These are phyloP conservation scores for Lepidocolaptes lacrymiger DNA, from an alignment of 2,797 vertebrate genomes.

Conservation along the genomic window DNA sequence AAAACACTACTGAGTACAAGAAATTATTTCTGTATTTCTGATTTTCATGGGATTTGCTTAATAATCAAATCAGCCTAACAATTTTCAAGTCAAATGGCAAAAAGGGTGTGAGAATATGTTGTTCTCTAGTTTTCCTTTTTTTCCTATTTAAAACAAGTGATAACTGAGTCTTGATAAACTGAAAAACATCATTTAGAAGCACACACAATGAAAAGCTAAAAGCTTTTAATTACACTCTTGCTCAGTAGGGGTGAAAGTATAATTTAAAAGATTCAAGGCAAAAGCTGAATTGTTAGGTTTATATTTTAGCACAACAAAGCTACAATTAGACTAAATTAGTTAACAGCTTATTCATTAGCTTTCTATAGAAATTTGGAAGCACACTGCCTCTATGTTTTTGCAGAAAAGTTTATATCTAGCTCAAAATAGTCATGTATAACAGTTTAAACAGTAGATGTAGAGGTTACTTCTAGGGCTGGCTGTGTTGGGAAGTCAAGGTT, in stretches of 20 bases:
- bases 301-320: slow-evolving; percentile 72
- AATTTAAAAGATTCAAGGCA: slow-evolving; percentile 73
- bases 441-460: slow-evolving; percentile 33
- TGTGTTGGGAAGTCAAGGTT: slow-evolving; percentile 45
- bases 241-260: slow-evolving; percentile 72
- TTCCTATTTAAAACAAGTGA: slow-evolving; percentile 48
- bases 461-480: slow-evolving; percentile 9
- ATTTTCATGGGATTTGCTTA: slow-evolving; percentile 20
- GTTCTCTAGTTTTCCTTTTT: background rate
- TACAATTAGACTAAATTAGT: slow-evolving; percentile 77
- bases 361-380: slow-evolving; percentile 66
- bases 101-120: slow-evolving; percentile 24
- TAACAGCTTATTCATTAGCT: slow-evolving; percentile 75
- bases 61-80: slow-evolving; percentile 52
- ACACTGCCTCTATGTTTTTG: slow-evolving; percentile 67
- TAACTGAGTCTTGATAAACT: slow-evolving; percentile 69
- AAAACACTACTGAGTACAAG: background rate
- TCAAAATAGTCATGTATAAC: slow-evolving; percentile 25
- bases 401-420: slow-evolving; percentile 52
- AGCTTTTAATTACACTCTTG: slow-evolving; percentile 78
- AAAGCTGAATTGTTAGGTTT: slow-evolving; percentile 71
- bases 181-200: slow-evolving; percentile 69
- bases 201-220: slow-evolving; percentile 70
- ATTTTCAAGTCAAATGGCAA: slow-evolving; percentile 44
- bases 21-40: background rate